Base-by-base conservation (phyloP, 2,113 vertebrate species). In the Polyodon spathula region DNA sequence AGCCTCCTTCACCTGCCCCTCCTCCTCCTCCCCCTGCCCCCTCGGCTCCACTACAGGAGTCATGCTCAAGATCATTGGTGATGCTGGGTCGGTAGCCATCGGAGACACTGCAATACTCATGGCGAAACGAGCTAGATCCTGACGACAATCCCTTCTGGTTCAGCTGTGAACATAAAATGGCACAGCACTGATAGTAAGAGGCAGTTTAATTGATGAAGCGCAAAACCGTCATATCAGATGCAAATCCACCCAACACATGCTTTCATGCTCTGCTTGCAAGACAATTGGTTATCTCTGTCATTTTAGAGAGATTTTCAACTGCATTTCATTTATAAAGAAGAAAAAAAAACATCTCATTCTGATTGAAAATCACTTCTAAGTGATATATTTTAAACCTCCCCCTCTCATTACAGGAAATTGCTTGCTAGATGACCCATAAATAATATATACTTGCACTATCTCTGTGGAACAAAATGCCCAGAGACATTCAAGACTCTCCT, bases 31-130 rank as follows among this genome's bases (percentile, higher is more conserved):
- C 66, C 81, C 84, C 67, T 77, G 68, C 5, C 8, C 73, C 48
- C 67, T 1, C 10, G 42, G 76, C 62, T 93, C 89, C 56, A 80
- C 72, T 1, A 85, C 90, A 7, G 93, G 93, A 2, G 90, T 94
- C 78, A 92, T 66, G 40, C 91, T 92, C 72, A 91, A 92, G 58
- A 92, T 75, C 92, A 94, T 93, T 14, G 93, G 91, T 9, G 90
- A 92, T 12, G 70, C 60, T 15, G 88, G 81, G 68, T 92, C 92
- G 27, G 83, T 84, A 0, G 83, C 80, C 74, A 84, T 63, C 1
- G 90, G 92, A 2, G 89, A 92, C 66, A 94, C 73, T 40, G 84
- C 81, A 61, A 89, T 76, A 41, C 88, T 96, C 94, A 98, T 98
- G 80, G 76, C 66, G 81, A 80, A 70, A 40, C 63, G 42, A 15